Evolutionary conservation across 2,888 invertebrate species (phyloP).

Genomic region (Metopia argyrocephala): DNA sequence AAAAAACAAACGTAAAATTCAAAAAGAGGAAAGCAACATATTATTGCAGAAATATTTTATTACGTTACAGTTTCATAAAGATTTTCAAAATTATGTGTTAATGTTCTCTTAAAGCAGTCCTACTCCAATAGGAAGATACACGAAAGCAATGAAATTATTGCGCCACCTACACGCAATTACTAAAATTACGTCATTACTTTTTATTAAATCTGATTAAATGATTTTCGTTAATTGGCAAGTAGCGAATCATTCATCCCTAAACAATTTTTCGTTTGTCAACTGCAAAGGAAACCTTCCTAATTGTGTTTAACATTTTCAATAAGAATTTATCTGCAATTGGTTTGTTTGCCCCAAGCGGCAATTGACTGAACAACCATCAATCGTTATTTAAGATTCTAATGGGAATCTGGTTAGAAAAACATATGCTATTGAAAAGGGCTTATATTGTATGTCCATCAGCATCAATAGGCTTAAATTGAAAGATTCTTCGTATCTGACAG

Average conservation of each 20-base stretch:
- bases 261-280: neutral
- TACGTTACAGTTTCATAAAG: too few relatives aligned
- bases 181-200: slow-evolving; percentile 6
- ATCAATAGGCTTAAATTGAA: slow-evolving; percentile 45
- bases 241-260: neutral
- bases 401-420: slow-evolving; percentile 7
- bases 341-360: slow-evolving; percentile 45
- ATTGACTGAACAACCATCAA: slow-evolving; percentile 27
- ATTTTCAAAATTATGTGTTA: neutral
- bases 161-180: slow-evolving; percentile 1
- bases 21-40: too few relatives aligned
- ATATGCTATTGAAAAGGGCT: slow-evolving; percentile 1
- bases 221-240: slow-evolving; percentile 22
- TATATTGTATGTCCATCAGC: slow-evolving; percentile 61
- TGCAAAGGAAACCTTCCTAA: neutral
- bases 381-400: slow-evolving; percentile 21
- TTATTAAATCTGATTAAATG: neutral
- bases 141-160: neutral
- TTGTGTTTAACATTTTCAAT: neutral
- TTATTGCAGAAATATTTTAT: too few relatives aligned
- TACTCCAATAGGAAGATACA: neutral
- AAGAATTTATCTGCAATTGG: slow-evolving; percentile 31
- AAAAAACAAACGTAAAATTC: too few relatives aligned
- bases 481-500: slow-evolving; percentile 51
- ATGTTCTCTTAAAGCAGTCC: neutral